These are phyloP conservation scores for Lycia hirtaria DNA, from an alignment of 2,888 invertebrate genomes.

Conservation along the genomic window DNA sequence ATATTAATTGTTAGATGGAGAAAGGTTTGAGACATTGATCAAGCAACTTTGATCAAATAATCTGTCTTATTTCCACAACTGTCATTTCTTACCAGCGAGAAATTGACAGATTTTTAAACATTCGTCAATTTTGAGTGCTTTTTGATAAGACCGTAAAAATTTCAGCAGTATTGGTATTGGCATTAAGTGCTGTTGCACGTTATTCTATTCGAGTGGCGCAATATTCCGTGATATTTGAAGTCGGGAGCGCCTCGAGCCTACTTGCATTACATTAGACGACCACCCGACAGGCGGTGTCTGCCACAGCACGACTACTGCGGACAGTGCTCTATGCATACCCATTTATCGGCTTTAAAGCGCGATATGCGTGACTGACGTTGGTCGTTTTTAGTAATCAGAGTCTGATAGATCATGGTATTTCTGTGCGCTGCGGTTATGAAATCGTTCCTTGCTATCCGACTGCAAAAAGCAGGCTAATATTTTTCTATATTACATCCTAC, in stretches of 20 bases:
- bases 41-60: too few species aligned
- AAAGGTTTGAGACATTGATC: too few species aligned
- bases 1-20: too few species aligned
- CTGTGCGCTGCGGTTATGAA: conserved; percentile 36
- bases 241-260: conserved; percentile 71
- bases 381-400: conserved; percentile 59
- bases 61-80: too few species aligned
- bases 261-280: conserved; percentile 74
- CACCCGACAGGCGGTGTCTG: conserved; percentile 66
- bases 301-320: conserved; percentile 57
- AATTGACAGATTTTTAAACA: too few species aligned
- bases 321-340: conserved; percentile 40
- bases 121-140: too few species aligned
- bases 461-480: too few species aligned
- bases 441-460: conserved; percentile 34
- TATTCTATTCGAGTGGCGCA: conserved; percentile 62
- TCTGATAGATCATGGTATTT: conserved; percentile 52
- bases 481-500: too few species aligned
- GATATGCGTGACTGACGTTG: conserved; percentile 58
- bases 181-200: conserved; percentile 47
- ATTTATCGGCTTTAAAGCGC: conserved; percentile 61
- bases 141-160: too few species aligned
- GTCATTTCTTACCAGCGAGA: too few species aligned
- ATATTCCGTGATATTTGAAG: conserved; percentile 75
- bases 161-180: conserved; percentile 31